These are phyloP conservation scores for Aphodius sticticus DNA, from an alignment of 2,888 invertebrate genomes.

Conservation along the genomic window DNA sequence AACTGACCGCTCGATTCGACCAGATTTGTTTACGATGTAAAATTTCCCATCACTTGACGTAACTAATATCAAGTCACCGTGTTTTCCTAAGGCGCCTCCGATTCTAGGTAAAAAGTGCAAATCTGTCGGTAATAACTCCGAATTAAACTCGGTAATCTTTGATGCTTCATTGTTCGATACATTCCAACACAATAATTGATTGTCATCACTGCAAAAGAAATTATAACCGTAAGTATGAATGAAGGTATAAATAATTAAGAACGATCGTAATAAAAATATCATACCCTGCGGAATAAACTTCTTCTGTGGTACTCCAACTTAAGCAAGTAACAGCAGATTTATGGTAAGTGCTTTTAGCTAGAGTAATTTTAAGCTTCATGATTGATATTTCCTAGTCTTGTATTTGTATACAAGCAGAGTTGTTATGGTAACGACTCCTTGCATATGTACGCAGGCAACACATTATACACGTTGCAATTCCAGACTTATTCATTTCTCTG, in stretches of 20 bases:
- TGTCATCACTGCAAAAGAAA: conserved; percentile 81
- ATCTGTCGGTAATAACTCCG: conserved; percentile 87
- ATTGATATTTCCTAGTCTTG: conserved; percentile 9
- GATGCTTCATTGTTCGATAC: conserved; percentile 79
- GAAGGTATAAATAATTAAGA: not conserved
- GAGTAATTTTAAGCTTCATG: conserved; percentile 85
- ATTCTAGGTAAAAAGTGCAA: conserved; percentile 88
- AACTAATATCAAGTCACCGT: conserved; percentile 84
- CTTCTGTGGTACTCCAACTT: conserved; percentile 93
- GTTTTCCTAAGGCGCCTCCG: conserved; percentile 60
- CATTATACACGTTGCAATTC: not conserved
- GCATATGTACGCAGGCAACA: not conserved
- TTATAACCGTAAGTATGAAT: conserved; percentile 37
- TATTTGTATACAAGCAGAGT: conserved; percentile 19
- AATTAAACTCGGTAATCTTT: conserved; percentile 79
- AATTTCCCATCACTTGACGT: conserved; percentile 91
- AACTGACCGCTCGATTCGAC: conserved; percentile 91
- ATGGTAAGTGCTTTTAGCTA: conserved; percentile 79
- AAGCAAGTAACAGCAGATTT: conserved; percentile 86
- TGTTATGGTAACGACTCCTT: not conserved
- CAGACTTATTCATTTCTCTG: too few relatives aligned
- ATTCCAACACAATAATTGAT: conserved; percentile 89
- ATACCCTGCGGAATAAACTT: conserved; percentile 90
- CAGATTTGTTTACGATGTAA: conserved; percentile 87
- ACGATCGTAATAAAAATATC: conserved; percentile 22